phyloP scores from a whole-genome alignment of 2,888 invertebrate genomes.

The Dioctria linearis region DNA sequence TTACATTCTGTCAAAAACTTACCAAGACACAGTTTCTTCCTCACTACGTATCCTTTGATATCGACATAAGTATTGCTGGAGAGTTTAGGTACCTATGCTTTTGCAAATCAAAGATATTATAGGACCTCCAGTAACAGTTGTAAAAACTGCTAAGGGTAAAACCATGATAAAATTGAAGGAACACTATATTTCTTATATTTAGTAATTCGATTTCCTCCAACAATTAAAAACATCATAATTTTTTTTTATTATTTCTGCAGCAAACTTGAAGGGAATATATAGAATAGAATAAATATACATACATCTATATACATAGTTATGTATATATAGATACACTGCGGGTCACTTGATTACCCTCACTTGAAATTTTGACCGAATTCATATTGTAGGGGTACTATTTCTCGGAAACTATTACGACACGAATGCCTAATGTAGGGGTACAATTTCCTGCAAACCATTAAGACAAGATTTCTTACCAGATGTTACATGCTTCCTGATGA shows the following conservation, averaged over 20 bases:
- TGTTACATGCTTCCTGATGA: too few species aligned
- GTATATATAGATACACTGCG: too few species aligned
- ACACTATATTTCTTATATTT: neutral
- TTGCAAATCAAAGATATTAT: conserved; percentile 6
- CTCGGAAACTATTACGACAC: too few species aligned
- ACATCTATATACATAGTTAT: neutral
- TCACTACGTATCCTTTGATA: neutral
- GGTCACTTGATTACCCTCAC: too few species aligned
- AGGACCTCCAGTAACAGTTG: neutral
- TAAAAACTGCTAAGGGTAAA: conserved; percentile 3
- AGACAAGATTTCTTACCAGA: too few species aligned
- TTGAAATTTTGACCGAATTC: too few species aligned
- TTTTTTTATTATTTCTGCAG: conserved; percentile 6
- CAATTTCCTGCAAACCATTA: too few species aligned
- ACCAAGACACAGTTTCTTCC: conserved; percentile 1
- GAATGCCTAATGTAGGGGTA: too few species aligned
- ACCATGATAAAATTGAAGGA: conserved; percentile 6
- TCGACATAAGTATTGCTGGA: neutral
- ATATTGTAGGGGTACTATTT: too few species aligned
- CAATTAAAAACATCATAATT: neutral
- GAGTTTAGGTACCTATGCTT: too few species aligned
- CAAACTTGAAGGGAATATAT: neutral
- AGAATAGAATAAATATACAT: neutral
- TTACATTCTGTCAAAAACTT: neutral
- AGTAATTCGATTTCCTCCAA: neutral